Evolutionary conservation across 2,888 invertebrate species (phyloP), one percentile per base, ranked within the genome.

Genomic region (Spodoptera exigua): DNA sequence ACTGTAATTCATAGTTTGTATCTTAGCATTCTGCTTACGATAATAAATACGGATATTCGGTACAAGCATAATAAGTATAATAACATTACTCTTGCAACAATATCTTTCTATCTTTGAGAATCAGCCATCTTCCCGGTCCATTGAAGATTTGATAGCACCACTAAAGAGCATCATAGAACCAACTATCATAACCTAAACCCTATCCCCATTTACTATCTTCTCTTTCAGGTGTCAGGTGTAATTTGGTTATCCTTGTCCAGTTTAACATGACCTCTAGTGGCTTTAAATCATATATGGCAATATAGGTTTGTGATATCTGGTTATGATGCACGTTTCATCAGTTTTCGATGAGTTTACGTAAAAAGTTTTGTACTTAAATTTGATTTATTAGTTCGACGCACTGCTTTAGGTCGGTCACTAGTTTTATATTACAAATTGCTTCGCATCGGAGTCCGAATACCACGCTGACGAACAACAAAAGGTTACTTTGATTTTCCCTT

Each of bases 21-120:
- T 18, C 36, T 27, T 57, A 7, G 7, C 36, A 39, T 55, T 47
- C 9, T 55, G 45, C 43, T 43, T 56, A 17, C 18, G n/a, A 17
- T n/a, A n/a, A 14, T 3, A 21, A 21, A 27, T 5, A 37, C 16
- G 2, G 44, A 39, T 17, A 39, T 36, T 21, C 21, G 12, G 32
- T 54, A 32, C 27, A 44, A n/a, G 7, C 37, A 44, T 48, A 65
- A 64, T 49, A 59, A 39, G 11, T 32, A 57, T 58, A 65, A 34
- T 56, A 55, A 21, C 51, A 66, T 67, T 57, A 57, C 41, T 68
- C 53, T 36, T 21, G 32, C 40, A n/a, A 44, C 41, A 58, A 63
- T 58, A 35, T 52, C 48, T 21, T 21, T 16, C 21, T 68, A 63
- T 69, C 44, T 55, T n/a, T 14, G 16, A 35, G 39, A 27, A 69